Evolutionary conservation across 2,888 invertebrate genomes (phyloP), one percentile per base, ranked within the genome.

Genomic region (Rhogogaster chlorosoma): DNA sequence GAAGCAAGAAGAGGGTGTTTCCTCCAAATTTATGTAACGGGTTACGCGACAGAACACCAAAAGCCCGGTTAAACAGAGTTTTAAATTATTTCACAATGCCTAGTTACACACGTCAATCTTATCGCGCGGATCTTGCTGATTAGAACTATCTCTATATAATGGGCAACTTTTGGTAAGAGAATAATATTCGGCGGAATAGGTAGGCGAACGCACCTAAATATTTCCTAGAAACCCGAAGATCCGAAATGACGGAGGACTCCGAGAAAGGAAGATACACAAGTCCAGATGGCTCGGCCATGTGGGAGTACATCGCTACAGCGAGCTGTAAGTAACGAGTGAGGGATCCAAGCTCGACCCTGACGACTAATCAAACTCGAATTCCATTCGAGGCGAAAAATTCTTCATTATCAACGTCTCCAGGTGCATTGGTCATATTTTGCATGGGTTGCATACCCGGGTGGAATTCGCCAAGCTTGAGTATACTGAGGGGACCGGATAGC

Each of bases 381-480:
- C 6, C 18, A 49, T 49, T 15, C 49, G 6, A 64, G 32, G 38
- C 10, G 22, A 71, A 10, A 0, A 15, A 36, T 22, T 22, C 15
- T 22, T 15, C 26, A 73, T 22, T 73, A 73, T 38, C 49, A 15
- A 32, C 29, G 22, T 18, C 49, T 22, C 10, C 18, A 80, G 80
- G 80, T 61, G 32, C 80, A 18, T n/a, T 57, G 9, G 15, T 61
- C 5, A 80, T 61, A 38, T 88, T 89, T 73, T 87, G 87, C 78
- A 64, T 87, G 26, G 91, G 91, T 9, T 86, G 85, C 29, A 57
- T 88, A 2, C 22, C 88, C 26, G 91, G 90, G 77, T 91, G 91
- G 91, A 88, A 88, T 45, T 89, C 90, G 32, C 90, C 91, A 64
- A 89, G 87, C 32, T 86, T 89, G n/a, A 86, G 89, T 4, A 89